Percentiles rank a stretch among this genome's conserved stretches.
These are phyloP conservation scores for Empis livida DNA, from an alignment of 2,888 invertebrate genomes.

Conservation along the genomic window DNA sequence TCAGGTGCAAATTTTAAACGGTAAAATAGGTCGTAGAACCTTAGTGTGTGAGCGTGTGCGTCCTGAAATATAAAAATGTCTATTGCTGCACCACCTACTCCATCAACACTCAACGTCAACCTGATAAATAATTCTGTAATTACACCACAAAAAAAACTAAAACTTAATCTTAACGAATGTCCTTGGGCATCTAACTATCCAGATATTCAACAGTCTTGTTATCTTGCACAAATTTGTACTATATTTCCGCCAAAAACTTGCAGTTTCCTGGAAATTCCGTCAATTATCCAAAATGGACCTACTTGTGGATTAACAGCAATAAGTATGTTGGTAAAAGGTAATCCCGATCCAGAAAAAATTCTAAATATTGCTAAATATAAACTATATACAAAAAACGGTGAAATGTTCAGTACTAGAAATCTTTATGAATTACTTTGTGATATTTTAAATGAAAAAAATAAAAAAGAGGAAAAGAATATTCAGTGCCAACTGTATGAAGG, in stretches of 20 bases:
- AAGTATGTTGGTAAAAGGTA: slow-evolving; percentile 57
- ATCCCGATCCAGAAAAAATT: slow-evolving; percentile 42
- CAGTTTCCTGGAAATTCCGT: slow-evolving; percentile 31
- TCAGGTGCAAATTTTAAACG: no score
- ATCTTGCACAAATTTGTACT: slow-evolving; percentile 41
- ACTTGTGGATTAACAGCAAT: slow-evolving; percentile 84
- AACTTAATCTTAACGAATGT: slow-evolving; percentile 27
- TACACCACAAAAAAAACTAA: no score
- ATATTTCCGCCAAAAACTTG: slow-evolving; percentile 39
- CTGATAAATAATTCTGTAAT: no score
- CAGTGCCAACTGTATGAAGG: slow-evolving; percentile 32
- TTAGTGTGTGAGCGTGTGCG: no score
- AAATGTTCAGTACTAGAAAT: slow-evolving; percentile 70
- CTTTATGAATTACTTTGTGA: slow-evolving; percentile 41
- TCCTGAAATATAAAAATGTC: no score
- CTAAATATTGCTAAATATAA: slow-evolving; percentile 47
- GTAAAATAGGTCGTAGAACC: no score
- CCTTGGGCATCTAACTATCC: slow-evolving; percentile 44
- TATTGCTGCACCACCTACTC: no score
- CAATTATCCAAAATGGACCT: slow-evolving; percentile 39
- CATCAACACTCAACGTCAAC: no score
- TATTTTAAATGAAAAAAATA: slow-evolving; percentile 12
- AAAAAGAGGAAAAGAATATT: slow-evolving; percentile 3
- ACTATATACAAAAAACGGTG: slow-evolving; percentile 69
- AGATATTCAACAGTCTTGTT: slow-evolving; percentile 45